These are phyloP conservation scores for Clepsis dumicolana DNA, from an alignment of 2,888 invertebrate genomes.

Conservation along the genomic window DNA sequence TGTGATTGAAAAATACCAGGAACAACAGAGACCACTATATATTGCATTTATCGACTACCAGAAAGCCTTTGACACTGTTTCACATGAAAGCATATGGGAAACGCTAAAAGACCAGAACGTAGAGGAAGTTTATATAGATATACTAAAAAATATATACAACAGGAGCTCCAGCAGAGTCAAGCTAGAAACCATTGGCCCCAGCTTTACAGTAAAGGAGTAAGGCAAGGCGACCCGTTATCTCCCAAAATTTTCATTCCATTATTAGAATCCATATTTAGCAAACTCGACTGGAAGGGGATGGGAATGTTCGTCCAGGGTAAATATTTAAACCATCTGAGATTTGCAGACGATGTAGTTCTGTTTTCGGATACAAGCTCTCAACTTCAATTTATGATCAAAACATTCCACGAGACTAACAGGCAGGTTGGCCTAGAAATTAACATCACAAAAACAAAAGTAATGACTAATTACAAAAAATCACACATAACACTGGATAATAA, in stretches of 20 bases:
- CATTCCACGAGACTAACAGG: not conserved
- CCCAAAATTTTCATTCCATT: too few relatives aligned
- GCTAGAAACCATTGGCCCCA: not conserved
- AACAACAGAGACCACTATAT: not conserved
- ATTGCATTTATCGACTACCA: too few relatives aligned
- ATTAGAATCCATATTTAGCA: not conserved
- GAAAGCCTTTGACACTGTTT: not conserved
- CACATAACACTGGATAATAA: not conserved
- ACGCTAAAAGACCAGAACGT: not conserved
- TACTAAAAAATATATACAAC: not conserved
- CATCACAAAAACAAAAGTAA: not conserved
- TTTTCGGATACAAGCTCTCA: not conserved
- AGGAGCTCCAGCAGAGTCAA: not conserved
- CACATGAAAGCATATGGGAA: not conserved
- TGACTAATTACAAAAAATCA: not conserved
- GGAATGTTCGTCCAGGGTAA: not conserved
- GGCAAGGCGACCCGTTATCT: too few relatives aligned
- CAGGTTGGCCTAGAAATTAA: not conserved
- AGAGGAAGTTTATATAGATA: not conserved
- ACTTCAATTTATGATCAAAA: not conserved
- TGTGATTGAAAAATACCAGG: slow-evolving; percentile 2
- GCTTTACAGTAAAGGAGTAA: not conserved
- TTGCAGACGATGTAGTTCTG: not conserved
- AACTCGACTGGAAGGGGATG: not conserved
- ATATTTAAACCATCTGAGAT: not conserved